Conservation (phyloP, 2,888 invertebrate species). For the Eristalis arbustorum region DNA sequence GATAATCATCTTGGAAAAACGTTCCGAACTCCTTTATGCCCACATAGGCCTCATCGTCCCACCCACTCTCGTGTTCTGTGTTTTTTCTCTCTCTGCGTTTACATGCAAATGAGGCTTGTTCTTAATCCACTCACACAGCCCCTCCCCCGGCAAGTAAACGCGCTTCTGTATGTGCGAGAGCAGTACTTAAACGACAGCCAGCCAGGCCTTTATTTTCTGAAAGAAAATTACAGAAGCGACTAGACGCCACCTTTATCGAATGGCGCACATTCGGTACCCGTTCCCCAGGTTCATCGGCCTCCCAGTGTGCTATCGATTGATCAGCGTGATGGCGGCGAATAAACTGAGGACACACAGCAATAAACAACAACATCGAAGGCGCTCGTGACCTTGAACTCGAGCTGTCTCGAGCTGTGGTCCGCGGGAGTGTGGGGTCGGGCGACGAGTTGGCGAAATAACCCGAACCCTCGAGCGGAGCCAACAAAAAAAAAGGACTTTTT, state of each 20-base stretch:
- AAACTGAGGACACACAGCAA: not conserved
- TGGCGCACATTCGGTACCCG: not conserved
- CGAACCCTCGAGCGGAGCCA: not conserved
- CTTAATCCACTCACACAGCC: not conserved
- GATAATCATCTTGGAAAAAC: conserved; percentile 17
- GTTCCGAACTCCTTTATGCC: not conserved
- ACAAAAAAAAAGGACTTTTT: conserved; percentile 2
- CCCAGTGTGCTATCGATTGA: conserved; percentile 8
- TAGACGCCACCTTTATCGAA: conserved; percentile 16
- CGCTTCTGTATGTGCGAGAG: not conserved
- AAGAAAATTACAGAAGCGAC: conserved; percentile 19
- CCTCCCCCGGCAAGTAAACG: not conserved
- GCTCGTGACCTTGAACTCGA: conserved; percentile 15
- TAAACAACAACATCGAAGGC: not conserved
- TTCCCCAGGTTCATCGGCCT: conserved; percentile 14
- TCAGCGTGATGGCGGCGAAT: not conserved
- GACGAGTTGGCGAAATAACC: not conserved
- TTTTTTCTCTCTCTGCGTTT: not conserved
- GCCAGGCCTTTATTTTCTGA: not conserved
- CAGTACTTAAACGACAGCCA: not conserved
- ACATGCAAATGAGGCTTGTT: conserved; percentile 14
- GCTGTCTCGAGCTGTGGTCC: not conserved
- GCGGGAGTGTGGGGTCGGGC: not conserved
- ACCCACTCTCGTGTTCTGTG: not conserved
- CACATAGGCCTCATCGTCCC: not conserved